Evolutionary conservation across 2,113 vertebrate genomes (phyloP).

Genomic region (Calypte anna): DNA sequence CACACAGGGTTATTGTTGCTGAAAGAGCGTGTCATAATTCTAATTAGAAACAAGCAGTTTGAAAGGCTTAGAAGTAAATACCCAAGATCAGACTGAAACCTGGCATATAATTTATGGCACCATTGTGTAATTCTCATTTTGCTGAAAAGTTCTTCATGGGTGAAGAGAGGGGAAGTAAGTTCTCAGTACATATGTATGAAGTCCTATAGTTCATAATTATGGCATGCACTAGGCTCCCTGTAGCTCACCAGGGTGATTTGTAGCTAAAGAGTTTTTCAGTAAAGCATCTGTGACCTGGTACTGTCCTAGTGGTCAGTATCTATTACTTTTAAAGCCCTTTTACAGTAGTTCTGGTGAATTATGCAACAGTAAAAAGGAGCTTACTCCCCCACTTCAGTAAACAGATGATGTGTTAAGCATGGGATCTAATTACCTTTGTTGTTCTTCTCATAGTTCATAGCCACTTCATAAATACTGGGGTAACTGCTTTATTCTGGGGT

Average conservation of each 20-base stretch:
- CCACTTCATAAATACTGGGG: neutral
- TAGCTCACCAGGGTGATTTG: neutral
- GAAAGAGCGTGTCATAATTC: conserved; percentile 15
- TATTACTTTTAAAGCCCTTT: neutral
- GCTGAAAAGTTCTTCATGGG: neutral
- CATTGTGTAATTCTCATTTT: neutral
- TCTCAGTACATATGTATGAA: neutral
- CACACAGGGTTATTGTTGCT: neutral
- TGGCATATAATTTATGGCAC: conserved; percentile 1
- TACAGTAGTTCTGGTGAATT: neutral
- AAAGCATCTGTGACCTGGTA: neutral
- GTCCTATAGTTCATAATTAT: neutral
- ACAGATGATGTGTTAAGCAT: neutral
- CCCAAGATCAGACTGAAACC: neutral
- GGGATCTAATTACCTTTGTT: neutral
- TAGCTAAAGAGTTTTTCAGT: neutral
- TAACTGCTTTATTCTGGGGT: neutral
- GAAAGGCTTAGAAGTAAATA: conserved; percentile 16
- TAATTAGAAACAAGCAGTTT: conserved; percentile 45
- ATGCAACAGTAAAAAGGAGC: neutral
- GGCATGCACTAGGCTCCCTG: neutral
- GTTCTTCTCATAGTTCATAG: neutral
- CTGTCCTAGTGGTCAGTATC: neutral
- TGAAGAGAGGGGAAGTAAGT: neutral
- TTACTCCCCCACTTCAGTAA: neutral